Evolutionary conservation across 2,888 invertebrate genomes (phyloP), one percentile per base, ranked within the genome.

Genomic region (Resseliella maxima): DNA sequence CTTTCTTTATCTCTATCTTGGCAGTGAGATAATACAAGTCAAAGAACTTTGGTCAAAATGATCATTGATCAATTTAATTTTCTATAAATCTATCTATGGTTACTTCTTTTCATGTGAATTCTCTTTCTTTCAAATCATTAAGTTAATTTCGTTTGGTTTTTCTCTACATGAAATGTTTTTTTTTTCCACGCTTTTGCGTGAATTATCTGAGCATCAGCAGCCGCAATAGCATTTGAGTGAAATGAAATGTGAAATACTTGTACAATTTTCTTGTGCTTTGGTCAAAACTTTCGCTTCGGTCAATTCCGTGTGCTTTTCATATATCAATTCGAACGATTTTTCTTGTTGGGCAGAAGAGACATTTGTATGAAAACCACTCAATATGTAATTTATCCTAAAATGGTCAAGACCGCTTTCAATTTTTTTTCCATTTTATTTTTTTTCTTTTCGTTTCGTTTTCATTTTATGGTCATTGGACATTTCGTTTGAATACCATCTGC

Each of bases 401-500:
- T 72, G 72, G 72, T 31, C 27, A 72, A 72, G 72, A 72, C 72
- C 72, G 72, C 72, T 72, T 72, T 72, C 72, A 72, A 72, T 72
- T 72, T 72, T 72, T 72, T 27, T 24, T 2, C 2, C 18, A n/a
- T n/a, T n/a, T n/a, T n/a, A n/a, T n/a, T n/a, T n/a, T n/a, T n/a
- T n/a, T n/a, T n/a, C n/a, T n/a, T n/a, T n/a, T n/a, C n/a, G n/a
- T n/a, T n/a, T n/a, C n/a, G n/a, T n/a, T n/a, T 8, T 41, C 46
- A 50, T 15, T 50, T 72, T 72, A 72, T 72, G 35, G 72, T 35
- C 72, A 72, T 18, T 72, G 72, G 72, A 31, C 72, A 72, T 15
- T 72, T 72, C n/a, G 72, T 72, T 72, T 72, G 27, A 72, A 72
- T 72, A 72, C 72, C 72, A 72, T 72, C 72, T 72, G 72, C 72